Evolutionary conservation across 2,113 vertebrate genomes (phyloP).

Genomic region (Otocyon megalotis): DNA sequence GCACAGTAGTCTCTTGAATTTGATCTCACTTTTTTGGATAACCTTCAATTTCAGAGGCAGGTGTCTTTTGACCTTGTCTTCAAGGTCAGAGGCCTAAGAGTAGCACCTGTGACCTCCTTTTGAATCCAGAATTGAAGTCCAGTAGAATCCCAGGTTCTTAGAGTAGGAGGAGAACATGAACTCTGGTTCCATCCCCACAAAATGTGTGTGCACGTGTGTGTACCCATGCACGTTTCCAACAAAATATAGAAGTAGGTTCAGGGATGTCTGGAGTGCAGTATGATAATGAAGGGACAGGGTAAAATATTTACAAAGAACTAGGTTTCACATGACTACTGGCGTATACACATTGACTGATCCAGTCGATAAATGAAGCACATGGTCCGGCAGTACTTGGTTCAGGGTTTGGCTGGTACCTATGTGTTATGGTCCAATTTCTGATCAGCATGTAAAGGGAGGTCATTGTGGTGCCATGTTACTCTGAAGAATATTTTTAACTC

Average conservation of each 20-base stretch:
- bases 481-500: background rate
- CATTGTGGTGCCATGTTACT: background rate
- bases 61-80: background rate
- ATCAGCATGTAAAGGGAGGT: background rate
- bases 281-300: background rate
- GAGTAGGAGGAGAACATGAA: background rate
- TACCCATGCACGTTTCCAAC: background rate
- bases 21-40: background rate
- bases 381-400: background rate
- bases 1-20: background rate
- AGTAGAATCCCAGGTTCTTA: background rate
- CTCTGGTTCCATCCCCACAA: background rate
- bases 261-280: background rate
- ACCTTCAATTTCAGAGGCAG: background rate
- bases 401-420: background rate
- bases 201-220: background rate
- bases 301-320: background rate
- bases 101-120: background rate
- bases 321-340: background rate
- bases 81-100: background rate
- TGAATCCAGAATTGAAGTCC: background rate
- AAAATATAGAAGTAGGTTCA: background rate
- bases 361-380: background rate
- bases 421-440: background rate
- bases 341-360: background rate